Evolutionary conservation across 2,113 vertebrate species (phyloP).

Genomic region (Salvelinus namaycush): DNA sequence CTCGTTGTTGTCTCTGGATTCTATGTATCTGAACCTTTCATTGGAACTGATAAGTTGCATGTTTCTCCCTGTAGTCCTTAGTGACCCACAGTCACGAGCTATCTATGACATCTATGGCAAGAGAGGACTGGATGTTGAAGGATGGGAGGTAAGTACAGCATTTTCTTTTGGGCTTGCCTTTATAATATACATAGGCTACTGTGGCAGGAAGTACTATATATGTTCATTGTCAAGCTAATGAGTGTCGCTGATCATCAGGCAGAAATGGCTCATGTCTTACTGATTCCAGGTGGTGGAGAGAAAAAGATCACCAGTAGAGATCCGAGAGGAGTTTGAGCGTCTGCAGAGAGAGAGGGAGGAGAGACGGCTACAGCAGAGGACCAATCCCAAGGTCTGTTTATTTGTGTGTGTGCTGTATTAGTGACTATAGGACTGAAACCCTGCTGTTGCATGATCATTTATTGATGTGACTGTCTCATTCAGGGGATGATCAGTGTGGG

Average conservation of each 20-base stretch:
- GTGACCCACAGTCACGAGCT: slow-evolving; percentile 93
- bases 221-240: neutral
- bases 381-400: slow-evolving; percentile 89
- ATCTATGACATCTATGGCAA: slow-evolving; percentile 99
- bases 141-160: slow-evolving; percentile 91
- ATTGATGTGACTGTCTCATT: slow-evolving; percentile 5
- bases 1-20: neutral
- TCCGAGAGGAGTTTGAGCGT: slow-evolving; percentile 94
- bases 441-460: neutral
- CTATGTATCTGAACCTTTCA: neutral
- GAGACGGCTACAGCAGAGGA: slow-evolving; percentile 91
- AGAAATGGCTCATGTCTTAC: neutral
- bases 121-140: slow-evolving; percentile 95
- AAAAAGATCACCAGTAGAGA: slow-evolving; percentile 90
- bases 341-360: slow-evolving; percentile 94
- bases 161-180: neutral
- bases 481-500: slow-evolving; percentile 97
- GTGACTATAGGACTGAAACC: neutral
- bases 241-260: neutral
- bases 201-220: neutral
- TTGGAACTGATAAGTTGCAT: neutral
- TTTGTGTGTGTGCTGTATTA: neutral
- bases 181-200: neutral
- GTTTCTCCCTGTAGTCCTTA: slow-evolving; percentile 80
- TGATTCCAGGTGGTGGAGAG: slow-evolving; percentile 89